Base-by-base conservation (phyloP, 1,140 invertebrate species). In the Oscheius sp. region DNA sequence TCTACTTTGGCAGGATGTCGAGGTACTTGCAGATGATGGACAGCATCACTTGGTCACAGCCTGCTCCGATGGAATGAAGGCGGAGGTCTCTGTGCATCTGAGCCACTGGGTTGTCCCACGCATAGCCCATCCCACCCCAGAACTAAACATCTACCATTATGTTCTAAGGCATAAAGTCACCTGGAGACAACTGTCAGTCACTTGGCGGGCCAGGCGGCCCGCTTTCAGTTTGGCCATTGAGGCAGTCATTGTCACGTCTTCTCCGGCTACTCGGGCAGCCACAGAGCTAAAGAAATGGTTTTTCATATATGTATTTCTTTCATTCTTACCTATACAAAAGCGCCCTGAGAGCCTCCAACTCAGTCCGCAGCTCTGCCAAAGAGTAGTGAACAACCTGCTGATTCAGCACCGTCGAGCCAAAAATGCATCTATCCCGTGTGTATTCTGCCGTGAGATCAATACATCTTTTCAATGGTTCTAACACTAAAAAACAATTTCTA, bases 71-170 rank as follows among this genome's bases (percentile, higher is more conserved):
- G 3, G 88, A 88, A 23, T 87, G 36, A 0, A 89, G 77, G 32
- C 89, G 81, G 45, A 85, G 78, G 82, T 90, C 89, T 42, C 89
- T 85, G 77, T 84, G 89, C 13, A 85, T 78, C 20, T 88, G 78
- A 42, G 85, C 86, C 38, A 89, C 82, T 3, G 82, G 72, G 18
- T 61, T 86, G 52, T 90, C 89, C 46, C 85, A 83, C 3, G 87
- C 88, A 80, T 86, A 90, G 1, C 89, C 89, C 87, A 89, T 89
- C 20, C 88, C 89, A 67, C 89, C 89, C 87, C 87, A 89, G 76
- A 83, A 89, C 76, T 79, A 59, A 0, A 59, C 13, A 59, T 59
- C 23, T 59, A 13, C 3, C 13, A 23, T 70, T 70, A 75, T 15
- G 28, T 42, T 15, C 20, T 32, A 7, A 2, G 18, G 10, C 68